Evolutionary conservation across 2,888 invertebrate species (phyloP).

Genomic region (Carcina quercana): DNA sequence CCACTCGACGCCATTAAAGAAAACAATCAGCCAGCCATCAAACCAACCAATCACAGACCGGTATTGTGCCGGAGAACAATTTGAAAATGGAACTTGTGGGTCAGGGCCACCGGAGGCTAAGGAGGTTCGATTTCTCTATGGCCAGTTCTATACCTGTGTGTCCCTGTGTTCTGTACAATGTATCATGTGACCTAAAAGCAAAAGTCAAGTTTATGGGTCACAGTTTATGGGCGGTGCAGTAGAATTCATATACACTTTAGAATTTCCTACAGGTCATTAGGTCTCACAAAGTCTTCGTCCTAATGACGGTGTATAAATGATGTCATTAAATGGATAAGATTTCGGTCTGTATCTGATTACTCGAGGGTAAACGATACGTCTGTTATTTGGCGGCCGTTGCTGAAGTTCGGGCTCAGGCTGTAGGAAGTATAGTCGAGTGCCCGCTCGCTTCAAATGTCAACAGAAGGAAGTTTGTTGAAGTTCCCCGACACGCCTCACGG

Average conservation of each 20-base stretch:
- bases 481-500: not conserved
- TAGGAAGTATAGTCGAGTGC: constrained; percentile 15
- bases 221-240: no score
- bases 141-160: no score
- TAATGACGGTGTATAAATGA: no score
- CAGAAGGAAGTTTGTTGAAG: constrained; percentile 7
- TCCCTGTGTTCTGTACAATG: no score
- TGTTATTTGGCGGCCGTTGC: constrained; percentile 16
- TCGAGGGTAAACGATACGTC: constrained; percentile 15
- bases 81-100: constrained; percentile 18
- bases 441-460: constrained; percentile 16
- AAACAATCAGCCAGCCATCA: constrained; percentile 21
- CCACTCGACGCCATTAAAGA: constrained; percentile 13
- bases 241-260: no score
- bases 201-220: no score
- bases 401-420: constrained; percentile 1
- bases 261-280: no score
- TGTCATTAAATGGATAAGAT: no score
- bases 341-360: constrained; percentile 17
- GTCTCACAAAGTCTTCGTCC: no score
- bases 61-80: constrained; percentile 20
- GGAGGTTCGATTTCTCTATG: no score
- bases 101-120: constrained; percentile 23
- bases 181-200: no score
- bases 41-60: constrained; percentile 17